phyloP scores from a whole-genome alignment of 2,888 invertebrate species.

The Caenorhabditis macrosperma region DNA sequence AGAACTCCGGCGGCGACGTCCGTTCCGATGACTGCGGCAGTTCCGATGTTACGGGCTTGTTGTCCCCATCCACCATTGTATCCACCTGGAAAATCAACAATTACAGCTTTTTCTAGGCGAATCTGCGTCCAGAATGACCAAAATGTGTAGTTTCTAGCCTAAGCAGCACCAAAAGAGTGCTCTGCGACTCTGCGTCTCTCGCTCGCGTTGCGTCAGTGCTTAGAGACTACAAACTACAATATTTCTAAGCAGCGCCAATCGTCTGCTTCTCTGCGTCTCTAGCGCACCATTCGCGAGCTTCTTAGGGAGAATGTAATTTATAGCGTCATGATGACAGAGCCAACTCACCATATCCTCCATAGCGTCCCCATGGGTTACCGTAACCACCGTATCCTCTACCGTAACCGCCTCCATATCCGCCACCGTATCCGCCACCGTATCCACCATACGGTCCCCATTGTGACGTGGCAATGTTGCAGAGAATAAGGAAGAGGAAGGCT shows the following conservation, averaged over 20 bases:
- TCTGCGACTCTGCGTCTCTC: too few relatives aligned
- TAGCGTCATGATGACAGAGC: too few relatives aligned
- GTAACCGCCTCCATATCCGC: background rate
- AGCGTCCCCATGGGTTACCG: conserved; percentile 5
- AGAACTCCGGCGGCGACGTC: conserved; percentile 7
- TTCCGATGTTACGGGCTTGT: conserved; percentile 1
- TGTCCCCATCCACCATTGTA: conserved; percentile 16
- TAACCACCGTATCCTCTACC: background rate
- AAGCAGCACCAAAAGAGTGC: background rate
- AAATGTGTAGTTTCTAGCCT: background rate
- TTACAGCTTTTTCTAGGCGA: background rate
- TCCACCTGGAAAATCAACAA: conserved; percentile 5
- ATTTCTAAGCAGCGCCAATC: too few relatives aligned
- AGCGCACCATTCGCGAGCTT: background rate
- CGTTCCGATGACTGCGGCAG: background rate
- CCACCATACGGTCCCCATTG: conserved; percentile 29
- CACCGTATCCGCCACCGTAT: conserved; percentile 22
- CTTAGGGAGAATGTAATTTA: too few relatives aligned
- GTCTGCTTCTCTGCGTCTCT: background rate
- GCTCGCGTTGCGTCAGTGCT: too few relatives aligned
- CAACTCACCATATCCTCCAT: conserved; percentile 1
- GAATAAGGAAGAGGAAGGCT: background rate
- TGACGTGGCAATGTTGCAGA: conserved; percentile 4
- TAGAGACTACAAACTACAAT: background rate
- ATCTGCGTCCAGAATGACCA: background rate